Conservation (phyloP, 1,140 invertebrate species). For the Pachyrhynchus sulphureomaculatus region DNA sequence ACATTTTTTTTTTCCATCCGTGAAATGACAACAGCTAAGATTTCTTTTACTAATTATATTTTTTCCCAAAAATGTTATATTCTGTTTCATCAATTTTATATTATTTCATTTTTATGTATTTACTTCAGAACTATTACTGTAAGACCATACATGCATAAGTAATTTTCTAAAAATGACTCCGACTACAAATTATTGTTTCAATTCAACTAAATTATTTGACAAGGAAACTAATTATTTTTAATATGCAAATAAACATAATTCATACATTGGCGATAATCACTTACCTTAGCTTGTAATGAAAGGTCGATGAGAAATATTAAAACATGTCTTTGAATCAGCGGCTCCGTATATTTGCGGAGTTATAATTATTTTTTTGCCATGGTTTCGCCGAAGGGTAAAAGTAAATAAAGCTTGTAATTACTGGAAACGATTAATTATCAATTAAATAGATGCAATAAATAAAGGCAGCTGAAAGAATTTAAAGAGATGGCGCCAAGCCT, state of each 20-base stretch:
- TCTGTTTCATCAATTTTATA: too few species aligned
- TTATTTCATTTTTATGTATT: too few species aligned
- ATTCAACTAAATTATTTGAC: slow-evolving; percentile 2
- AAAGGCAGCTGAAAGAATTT: slow-evolving; percentile 14
- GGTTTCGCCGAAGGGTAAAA: slow-evolving; percentile 23
- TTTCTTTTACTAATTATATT: too few species aligned
- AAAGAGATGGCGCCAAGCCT: not conserved
- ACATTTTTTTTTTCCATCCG: too few species aligned
- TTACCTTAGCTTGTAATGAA: slow-evolving; percentile 15
- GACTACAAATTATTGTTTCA: not conserved
- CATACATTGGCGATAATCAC: slow-evolving; percentile 23
- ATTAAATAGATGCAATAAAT: slow-evolving; percentile 39
- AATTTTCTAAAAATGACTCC: too few species aligned
- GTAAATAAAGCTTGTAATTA: slow-evolving; percentile 41
- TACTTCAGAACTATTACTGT: too few species aligned
- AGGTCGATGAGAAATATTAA: slow-evolving; percentile 16
- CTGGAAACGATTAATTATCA: slow-evolving; percentile 39
- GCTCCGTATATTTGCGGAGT: slow-evolving; percentile 11
- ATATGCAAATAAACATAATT: slow-evolving; percentile 20
- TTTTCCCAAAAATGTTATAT: too few species aligned
- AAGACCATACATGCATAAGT: too few species aligned
- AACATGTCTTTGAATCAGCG: slow-evolving; percentile 22
- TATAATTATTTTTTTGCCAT: slow-evolving; percentile 31
- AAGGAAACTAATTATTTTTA: slow-evolving; percentile 17
- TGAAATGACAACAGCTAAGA: too few species aligned